Conservation (phyloP, 2,797 vertebrate genomes). For the Silurus lanzhouensis region DNA sequence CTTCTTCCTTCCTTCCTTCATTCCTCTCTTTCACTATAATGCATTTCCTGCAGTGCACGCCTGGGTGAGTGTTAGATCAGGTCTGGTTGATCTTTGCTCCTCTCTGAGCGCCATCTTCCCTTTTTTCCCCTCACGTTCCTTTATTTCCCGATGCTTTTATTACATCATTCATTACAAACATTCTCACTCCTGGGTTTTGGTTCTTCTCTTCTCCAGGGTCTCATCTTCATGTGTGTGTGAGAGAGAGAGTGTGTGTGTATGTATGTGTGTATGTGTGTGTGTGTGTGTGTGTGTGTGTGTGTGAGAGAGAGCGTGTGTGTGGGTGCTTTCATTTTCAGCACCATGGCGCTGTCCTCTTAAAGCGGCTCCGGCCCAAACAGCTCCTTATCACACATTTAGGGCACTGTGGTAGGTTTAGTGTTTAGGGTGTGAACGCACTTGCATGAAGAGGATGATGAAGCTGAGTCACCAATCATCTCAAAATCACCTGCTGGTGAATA, state of each 20-base stretch:
- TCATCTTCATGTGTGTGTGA: not conserved
- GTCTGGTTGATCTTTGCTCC: constrained; percentile 35
- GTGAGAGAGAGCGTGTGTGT: not conserved
- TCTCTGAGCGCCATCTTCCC: constrained; percentile 79
- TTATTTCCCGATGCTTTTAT: not conserved
- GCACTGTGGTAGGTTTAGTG: not conserved
- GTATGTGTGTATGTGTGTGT: too few species aligned
- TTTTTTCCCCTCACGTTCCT: not conserved
- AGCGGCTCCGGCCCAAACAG: not conserved
- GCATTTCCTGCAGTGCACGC: too few species aligned
- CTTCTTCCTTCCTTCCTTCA: too few species aligned
- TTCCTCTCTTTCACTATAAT: too few species aligned
- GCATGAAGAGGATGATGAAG: too few species aligned
- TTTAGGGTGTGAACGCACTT: not conserved
- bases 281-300: not conserved
- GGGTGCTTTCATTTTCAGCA: constrained; percentile 68
- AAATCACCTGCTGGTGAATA: too few species aligned
- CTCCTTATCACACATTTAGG: not conserved
- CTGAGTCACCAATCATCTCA: not conserved
- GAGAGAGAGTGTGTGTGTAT: too few species aligned
- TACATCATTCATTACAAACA: not conserved
- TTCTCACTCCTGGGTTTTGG: not conserved
- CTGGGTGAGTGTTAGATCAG: not conserved
- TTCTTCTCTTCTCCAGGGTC: too few species aligned
- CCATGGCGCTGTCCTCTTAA: constrained; percentile 73